Percentiles rank a stretch among this genome's conserved stretches.
phyloP scores from a whole-genome alignment of 2,797 vertebrate genomes.

The Luscinia luscinia region DNA sequence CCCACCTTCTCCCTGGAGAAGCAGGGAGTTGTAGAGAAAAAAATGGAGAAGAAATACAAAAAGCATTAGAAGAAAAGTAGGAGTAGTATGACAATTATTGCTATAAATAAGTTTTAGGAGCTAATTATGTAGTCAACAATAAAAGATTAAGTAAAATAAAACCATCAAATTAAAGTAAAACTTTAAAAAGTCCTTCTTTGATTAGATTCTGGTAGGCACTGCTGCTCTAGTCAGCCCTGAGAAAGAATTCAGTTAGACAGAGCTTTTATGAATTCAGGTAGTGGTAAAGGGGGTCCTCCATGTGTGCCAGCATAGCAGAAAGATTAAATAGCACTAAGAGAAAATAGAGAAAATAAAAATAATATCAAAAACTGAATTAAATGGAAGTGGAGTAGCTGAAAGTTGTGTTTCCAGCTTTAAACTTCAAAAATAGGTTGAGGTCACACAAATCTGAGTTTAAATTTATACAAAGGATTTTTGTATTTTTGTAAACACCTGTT shows the following conservation, averaged over 20 bases:
- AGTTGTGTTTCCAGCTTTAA: neutral
- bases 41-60: neutral
- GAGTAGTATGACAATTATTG: neutral
- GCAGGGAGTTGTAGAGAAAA: neutral
- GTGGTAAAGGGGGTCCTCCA: neutral
- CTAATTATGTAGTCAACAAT: neutral
- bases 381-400: neutral
- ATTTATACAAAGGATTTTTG: neutral
- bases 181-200: neutral
- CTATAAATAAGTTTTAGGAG: neutral
- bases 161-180: neutral
- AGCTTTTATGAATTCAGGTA: neutral
- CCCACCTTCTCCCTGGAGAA: neutral
- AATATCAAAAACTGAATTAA: neutral
- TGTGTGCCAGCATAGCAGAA: neutral
- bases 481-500: neutral
- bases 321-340: neutral
- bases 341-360: neutral
- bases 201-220: neutral
- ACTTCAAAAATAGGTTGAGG: neutral
- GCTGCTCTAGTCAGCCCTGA: neutral
- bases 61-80: neutral
- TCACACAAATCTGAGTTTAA: neutral
- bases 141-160: neutral
- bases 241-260: neutral